Percentiles rank a stretch among this genome's conserved stretches.
These are phyloP conservation scores for Myanophis thanlyinensis DNA, from an alignment of 2,113 vertebrate genomes.

Conservation along the genomic window DNA sequence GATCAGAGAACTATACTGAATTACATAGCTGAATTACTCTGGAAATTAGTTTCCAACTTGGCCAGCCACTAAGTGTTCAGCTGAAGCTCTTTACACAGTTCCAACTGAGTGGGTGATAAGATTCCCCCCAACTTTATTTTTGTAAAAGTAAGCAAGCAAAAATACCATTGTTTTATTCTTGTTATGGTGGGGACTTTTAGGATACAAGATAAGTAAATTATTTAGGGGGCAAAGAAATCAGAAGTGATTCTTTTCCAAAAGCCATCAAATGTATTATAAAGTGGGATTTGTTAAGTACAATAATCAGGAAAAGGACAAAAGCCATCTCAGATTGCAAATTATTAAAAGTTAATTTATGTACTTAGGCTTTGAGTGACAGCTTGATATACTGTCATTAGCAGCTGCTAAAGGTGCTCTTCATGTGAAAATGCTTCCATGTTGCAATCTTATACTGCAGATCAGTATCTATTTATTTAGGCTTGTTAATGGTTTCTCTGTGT, in stretches of 20 bases:
- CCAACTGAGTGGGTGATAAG: conserved; percentile 1
- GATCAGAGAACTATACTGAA: neutral
- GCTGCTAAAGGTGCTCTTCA: neutral
- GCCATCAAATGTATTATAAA: neutral
- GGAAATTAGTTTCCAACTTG: neutral
- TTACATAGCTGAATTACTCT: neutral
- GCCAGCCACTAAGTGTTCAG: neutral
- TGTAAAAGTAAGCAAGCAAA: neutral
- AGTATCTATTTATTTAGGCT: neutral
- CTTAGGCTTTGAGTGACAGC: neutral
- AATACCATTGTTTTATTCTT: conserved; percentile 22
- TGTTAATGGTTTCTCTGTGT: neutral
- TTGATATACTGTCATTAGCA: neutral
- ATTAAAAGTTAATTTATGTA: neutral
- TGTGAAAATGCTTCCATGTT: neutral
- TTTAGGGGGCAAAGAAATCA: conserved; percentile 1
- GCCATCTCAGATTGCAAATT: neutral
- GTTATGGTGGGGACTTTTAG: conserved; percentile 26
- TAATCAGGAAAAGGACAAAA: neutral
- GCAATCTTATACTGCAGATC: neutral
- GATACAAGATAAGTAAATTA: conserved; percentile 32
- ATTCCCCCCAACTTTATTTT: conserved; percentile 18
- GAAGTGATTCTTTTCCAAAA: conserved; percentile 3
- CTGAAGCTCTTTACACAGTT: neutral
- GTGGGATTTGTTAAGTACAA: neutral